Percentiles rank a stretch among this genome's conserved stretches.
Evolutionary conservation across 2,113 vertebrate genomes (phyloP).

Genomic region (Pseudorectes ferrugineus): DNA sequence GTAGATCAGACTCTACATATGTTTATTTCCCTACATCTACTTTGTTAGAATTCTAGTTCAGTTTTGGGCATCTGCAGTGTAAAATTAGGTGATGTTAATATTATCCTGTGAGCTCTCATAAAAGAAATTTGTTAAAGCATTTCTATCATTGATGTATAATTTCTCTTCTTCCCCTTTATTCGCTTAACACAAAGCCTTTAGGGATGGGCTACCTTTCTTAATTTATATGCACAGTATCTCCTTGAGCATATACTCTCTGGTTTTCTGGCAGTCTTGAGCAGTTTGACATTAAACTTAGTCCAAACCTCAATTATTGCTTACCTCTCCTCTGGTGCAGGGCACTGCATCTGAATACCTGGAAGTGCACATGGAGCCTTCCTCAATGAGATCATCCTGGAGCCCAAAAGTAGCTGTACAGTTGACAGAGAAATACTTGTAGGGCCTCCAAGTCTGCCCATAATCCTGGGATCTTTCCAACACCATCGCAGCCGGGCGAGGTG

Average conservation of each 20-base stretch:
- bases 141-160: neutral
- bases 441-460: constrained; percentile 81
- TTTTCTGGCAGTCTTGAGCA: neutral
- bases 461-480: constrained; percentile 83
- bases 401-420: constrained; percentile 84
- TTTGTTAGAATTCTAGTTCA: neutral
- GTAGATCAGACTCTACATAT: neutral
- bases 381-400: constrained; percentile 75
- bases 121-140: neutral
- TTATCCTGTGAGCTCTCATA: neutral
- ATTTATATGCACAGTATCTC: neutral
- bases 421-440: constrained; percentile 81
- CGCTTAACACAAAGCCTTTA: neutral
- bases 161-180: neutral
- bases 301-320: constrained; percentile 54
- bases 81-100: neutral
- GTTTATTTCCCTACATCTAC: neutral
- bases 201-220: neutral
- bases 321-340: constrained; percentile 86
- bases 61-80: neutral
- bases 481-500: constrained; percentile 85
- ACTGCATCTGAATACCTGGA: constrained; percentile 79
- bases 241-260: neutral
- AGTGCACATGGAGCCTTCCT: constrained; percentile 80
- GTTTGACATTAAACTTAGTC: neutral